Evolutionary conservation across 2,888 invertebrate genomes (phyloP), one percentile per base, ranked within the genome.

Genomic region (Bellardia bayeri): DNA sequence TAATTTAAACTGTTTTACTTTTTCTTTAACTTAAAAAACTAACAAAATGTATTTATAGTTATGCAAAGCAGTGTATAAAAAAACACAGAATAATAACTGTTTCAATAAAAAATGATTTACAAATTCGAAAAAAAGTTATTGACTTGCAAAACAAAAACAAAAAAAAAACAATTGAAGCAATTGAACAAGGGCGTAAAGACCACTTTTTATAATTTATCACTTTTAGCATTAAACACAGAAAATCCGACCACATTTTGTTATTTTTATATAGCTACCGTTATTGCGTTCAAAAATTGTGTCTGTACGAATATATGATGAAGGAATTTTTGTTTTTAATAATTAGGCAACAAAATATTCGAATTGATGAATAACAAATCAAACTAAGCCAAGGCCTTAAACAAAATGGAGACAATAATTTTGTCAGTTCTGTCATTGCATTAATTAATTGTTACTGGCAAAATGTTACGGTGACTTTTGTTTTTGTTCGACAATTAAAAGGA

Each of bases 391-490:
- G 13, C 30, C 33, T n/a, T 33, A 5, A 58, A 45, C 45, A n/a
- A 58, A 42, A 66, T 40, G 42, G 11, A 14, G 54, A 11, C 14
- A n/a, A 51, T 4, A 14, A 2, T 7, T 16, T 51, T 58, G 42
- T 74, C 74, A 42, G n/a, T n/a, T 45, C 7, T 5, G 58, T 61
- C 37, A 37, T 7, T 16, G 13, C 37, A 64, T 51, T 54, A 76
- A 64, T 76, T 76, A 64, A 76, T 76, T 76, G 11, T 33, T 56
- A 42, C 37, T 42, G 66, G 54, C 54, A 56, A 76, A 51, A 54
- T 64, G 23, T 56, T 40, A 14, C 42, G 14, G 16, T 2, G n/a
- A 8, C 63, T 74, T 16, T 75, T 75, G 40, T 54, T 54, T 30
- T 58, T 58, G 11, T 58, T 13, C 54, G 51, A 76, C 51, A 51